Conservation (phyloP, 2,797 vertebrate species). For the Spheniscus humboldti region DNA sequence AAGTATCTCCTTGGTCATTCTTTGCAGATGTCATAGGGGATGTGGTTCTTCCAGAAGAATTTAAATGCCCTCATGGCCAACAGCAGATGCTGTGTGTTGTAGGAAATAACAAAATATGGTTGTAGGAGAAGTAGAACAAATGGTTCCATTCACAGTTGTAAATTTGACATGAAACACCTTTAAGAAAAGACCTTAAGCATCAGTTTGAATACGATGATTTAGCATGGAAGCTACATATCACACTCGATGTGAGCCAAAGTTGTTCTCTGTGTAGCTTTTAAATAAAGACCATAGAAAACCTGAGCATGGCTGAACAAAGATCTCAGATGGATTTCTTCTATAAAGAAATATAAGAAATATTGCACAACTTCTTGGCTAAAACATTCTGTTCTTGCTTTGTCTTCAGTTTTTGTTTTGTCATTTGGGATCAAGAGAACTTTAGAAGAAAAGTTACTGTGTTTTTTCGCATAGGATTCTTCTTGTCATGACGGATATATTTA, state of each 20-base stretch:
- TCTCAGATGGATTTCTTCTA: background rate
- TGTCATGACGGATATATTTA: background rate
- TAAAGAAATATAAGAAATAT: background rate
- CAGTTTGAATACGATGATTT: background rate
- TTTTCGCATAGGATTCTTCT: background rate
- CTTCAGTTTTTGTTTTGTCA: background rate
- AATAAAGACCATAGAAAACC: background rate
- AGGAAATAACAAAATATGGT: background rate
- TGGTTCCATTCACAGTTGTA: background rate
- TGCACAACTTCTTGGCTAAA: background rate
- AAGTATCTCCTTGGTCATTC: background rate
- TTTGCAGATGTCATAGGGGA: background rate
- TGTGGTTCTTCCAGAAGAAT: background rate
- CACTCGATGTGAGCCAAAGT: background rate
- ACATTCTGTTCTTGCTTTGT: background rate
- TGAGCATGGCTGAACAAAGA: background rate
- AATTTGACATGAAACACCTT: background rate
- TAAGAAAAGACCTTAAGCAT: background rate
- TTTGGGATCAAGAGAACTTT: background rate
- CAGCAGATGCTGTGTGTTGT: background rate
- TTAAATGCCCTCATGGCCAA: background rate
- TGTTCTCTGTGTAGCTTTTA: background rate
- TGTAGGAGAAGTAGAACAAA: background rate
- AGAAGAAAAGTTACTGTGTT: background rate
- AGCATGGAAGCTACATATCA: background rate